Evolutionary conservation across 2,797 vertebrate genomes (phyloP), one percentile per base, ranked within the genome.

Genomic region (Kryptopterus vitreolus): DNA sequence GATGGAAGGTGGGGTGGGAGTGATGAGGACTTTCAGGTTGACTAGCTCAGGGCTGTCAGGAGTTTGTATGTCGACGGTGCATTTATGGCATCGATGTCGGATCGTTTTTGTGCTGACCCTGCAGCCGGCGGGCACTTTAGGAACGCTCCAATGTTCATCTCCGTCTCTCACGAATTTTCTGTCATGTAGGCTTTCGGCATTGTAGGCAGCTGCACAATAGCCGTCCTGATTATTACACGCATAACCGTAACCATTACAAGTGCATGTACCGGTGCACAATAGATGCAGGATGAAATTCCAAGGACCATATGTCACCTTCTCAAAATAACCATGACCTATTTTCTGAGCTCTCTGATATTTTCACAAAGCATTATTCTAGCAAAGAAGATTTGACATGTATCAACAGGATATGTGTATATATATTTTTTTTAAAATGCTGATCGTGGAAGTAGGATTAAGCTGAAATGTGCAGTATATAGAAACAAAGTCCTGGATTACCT

Each of bases 21-120:
- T 35, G n/a, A n/a, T n/a, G n/a, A n/a, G 61, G 58, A 70, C 77
- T 70, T 80, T 69, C 71, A 20, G 76, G 88, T 85, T 84, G 88
- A 87, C 77, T 57, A 74, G 86, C 77, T n/a, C 81, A 71, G 78
- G 78, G 26, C 84, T 86, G 61, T 86, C 77, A 70, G 80, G 81
- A 77, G 77, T 88, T 90, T 90, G 11, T 7, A 75, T 1, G 85
- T 88, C 90, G 91, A 92, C 90, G 89, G 88, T 84, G 91, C 89
- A 91, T 92, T 90, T 91, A 91, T 92, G 92, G 87, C 78, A 92
- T 88, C 87, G 87, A 84, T 87, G 87, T 88, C 85, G 86, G 88
- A 91, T 88, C 90, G 87, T 85, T 85, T n/a, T 86, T 89, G 85
- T 87, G 87, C 89, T 92, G 90, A 91, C 91, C 88, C 90, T 82